These are phyloP conservation scores for Mionectes olivaceus DNA, from an alignment of 2,797 vertebrate genomes.

Conservation along the genomic window DNA sequence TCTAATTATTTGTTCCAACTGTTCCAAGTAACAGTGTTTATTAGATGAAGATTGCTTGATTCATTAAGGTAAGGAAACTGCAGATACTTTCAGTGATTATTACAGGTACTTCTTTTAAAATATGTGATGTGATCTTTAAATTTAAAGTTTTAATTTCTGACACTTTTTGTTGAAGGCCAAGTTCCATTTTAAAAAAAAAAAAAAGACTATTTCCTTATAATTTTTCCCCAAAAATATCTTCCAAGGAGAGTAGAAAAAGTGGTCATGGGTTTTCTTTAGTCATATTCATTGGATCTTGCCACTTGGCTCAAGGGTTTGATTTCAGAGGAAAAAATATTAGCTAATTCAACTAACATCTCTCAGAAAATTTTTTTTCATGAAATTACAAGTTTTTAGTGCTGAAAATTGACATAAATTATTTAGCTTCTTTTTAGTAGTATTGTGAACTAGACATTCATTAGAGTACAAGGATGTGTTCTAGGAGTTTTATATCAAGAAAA, in stretches of 20 bases:
- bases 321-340: not conserved
- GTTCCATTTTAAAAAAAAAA: not conserved
- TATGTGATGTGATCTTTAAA: not conserved
- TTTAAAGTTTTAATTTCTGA: not conserved
- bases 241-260: not conserved
- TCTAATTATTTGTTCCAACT: not conserved
- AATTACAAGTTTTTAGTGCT: not conserved
- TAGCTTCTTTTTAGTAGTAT: not conserved
- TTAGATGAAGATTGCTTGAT: not conserved
- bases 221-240: not conserved
- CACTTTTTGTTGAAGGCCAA: not conserved
- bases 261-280: not conserved
- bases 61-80: not conserved
- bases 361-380: not conserved
- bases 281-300: not conserved
- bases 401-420: not conserved
- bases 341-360: not conserved
- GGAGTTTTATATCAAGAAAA: not conserved
- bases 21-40: not conserved
- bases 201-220: not conserved
- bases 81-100: not conserved
- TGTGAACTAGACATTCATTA: not conserved
- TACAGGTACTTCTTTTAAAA: not conserved
- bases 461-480: not conserved
- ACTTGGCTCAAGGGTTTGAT: not conserved